Evolutionary conservation across 92 coral and sea anemone genomes (phyloP), one percentile per base, ranked within the genome.

Genomic region (Phymanthus crucifer): DNA sequence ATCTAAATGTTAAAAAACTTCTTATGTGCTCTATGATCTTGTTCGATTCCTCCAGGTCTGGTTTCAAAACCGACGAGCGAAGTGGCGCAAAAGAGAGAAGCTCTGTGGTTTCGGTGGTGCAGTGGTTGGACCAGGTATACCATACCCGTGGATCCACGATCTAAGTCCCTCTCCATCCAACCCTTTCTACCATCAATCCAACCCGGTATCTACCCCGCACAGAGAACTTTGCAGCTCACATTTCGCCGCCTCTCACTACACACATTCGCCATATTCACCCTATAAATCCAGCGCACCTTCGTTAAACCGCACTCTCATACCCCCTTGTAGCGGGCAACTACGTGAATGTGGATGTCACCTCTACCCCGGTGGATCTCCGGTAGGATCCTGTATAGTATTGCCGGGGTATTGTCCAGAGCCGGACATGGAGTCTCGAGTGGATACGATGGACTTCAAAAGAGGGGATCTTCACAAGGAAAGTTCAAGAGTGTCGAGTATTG

Each of bases 21-120:
- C 13, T 17, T 11, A 43, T 43, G 16, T 10, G 48, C 14, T 10
- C 14, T 43, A 10, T 43, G 48, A 43, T 6, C 48, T 43, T 43
- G 10, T 43, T 43, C 13, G 0, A 0, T 3, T 75, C 73, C 74
- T 76, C 43, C 70, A 96, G 99, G 99, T 96, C 34, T 96, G 99
- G 99, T 96, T 96, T 79, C 99, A 96, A 78, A 96, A 96, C 86
- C 89, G 99, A 75, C 78, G 99, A 82, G 99, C 99, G 16, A 96
- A 96, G 81, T 96, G 99, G 99, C 89, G 99, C 58, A 96, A 96
- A 45, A 84, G 99, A 4, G 99, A 96, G 84, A 96, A 96, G 89
- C 90, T 96, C 83, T 93, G 98, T 65, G 93, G 98, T 64, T 96
- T 90, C 86, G 98, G 98, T 40, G 83, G 92, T 0, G 84, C 92